Evolutionary conservation across 1,140 invertebrate genomes (phyloP), one percentile per base, ranked within the genome.

Genomic region (Drosophila carrolli): DNA sequence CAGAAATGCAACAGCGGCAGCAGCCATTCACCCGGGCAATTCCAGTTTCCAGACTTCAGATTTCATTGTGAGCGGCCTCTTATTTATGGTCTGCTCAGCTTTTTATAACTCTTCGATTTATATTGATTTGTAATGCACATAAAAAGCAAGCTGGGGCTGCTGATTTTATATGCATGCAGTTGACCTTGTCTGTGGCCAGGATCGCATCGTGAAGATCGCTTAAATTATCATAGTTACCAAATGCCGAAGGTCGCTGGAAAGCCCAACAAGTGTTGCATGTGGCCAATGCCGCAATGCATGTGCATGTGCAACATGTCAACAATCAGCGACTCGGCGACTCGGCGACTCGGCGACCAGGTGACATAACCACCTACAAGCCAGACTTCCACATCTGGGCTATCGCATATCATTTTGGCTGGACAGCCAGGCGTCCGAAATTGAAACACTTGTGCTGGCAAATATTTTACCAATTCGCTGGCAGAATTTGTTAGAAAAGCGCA

Each of bases 101-200:
- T 88, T 86, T 86, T 86, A 86, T 75, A 88, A 86, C 83, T 89
- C 79, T 86, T 89, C 83, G 84, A 86, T 89, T 86, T 86, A 83
- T 88, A 86, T 86, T 86, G 83, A 86, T 86, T 86, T 83, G 79
- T 77, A 88, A 79, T 75, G 70, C 70, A 63, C 70, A 82, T 85
- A 78, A 85, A 74, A 60, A 75, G 5, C 50, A 13, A n/a, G 46
- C 59, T 61, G 71, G 9, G 48, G 66, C 54, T 59, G 5, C 44
- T 19, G 44, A 51, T 78, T 83, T 62, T 71, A 50, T 74, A 61
- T 48, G 37, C 19, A 81, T 72, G 80, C 77, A 60, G 71, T 79
- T 89, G 83, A 89, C 83, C 83, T 86, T 86, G 83, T 72, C 82
- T 80, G 62, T 71, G 81, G 78, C 66, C 73, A 77, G 75, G 75